Evolutionary conservation across 37 sponge, comb jelly and placozoan species (phyloP), one percentile per base, ranked within the genome.

Genomic region (Spongilla lacustris): DNA sequence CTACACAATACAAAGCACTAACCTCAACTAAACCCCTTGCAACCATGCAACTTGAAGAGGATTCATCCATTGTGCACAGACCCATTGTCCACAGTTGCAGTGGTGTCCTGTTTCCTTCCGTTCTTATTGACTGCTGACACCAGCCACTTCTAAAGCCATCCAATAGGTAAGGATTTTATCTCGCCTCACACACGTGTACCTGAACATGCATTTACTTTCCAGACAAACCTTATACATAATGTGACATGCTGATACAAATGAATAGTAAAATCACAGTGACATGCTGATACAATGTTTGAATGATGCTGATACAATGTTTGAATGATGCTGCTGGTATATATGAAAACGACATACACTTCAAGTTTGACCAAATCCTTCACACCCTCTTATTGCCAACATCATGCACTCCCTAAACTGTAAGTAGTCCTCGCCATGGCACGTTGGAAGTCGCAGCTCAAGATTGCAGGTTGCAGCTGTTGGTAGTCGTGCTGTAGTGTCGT

Each of bases 81-180:
- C 83, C 83, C 35, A 83, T 26, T 36, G 84, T 76, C 91, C 91
- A 91, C 41, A 91, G 74, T 73, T 87, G 87, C 30, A 48, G 37
- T 70, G 92, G 87, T 38, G 92, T 78, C 69, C 79, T 82, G 86
- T n/a, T n/a, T n/a, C n/a, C n/a, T n/a, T n/a, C n/a, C n/a, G n/a
- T 86, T 30, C 87, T 58, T 30, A 91, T 37, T n/a, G 33, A 32
- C 38, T 82, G 83, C 34, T 77, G 83, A 36, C 81, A 79, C 86
- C 87, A 86, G 14, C 87, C 87, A 66, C 83, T 25, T 23, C 73
- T 25, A 73, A 87, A 91, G 28, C 71, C 73, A 48, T 83, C 81
- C 12, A 84, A 34, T 41, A 41, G 41, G 6, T 41, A 41, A 41
- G 41, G 41, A 41, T 41, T 41, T 41, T 41, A 41, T 41, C 41